Evolutionary conservation across 2,797 vertebrate genomes (phyloP), one percentile per base, ranked within the genome.

Genomic region (Dipus sagitta): DNA sequence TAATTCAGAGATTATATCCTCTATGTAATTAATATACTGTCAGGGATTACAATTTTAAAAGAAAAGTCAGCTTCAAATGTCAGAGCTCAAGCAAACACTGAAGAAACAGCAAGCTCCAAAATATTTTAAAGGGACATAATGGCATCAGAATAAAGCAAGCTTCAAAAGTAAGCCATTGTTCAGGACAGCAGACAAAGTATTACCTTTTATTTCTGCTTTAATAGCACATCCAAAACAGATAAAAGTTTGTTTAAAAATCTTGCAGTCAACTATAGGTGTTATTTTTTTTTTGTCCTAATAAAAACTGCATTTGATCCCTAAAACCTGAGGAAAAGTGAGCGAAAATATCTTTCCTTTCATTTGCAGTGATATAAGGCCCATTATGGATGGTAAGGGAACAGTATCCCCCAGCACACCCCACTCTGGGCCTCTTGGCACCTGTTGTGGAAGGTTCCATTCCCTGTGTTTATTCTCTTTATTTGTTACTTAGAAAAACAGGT

Each of bases 241-340:
- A 95, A 97, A 98, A 94, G 92, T 3, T 88, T 97, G 65, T 96
- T 98, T 97, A 2, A 96, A 97, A 97, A 96, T 70, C 89, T 96
- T 92, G 4, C 80, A 94, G 93, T 79, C 94, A 93, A 95, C 71
- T 89, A 92, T 71, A 97, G 71, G 58, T 97, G 95, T 98, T 78
- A 70, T 26, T 97, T 98, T 97, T 95, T 58, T 58, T 38, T 38
- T n/a, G n/a, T n/a, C 82, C 91, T 95, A 92, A 96, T 70, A 96
- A 96, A 98, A 97, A 92, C 89, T 96, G 21, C 84, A 97, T 95
- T 91, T 88, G 76, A 96, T 97, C n/a, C 38, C 91, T n/a, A 93
- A 79, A 87, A 91, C 91, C 91, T 95, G 90, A 34, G 2, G 89
- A 94, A 95, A 96, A 97, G 96, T 95, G 92, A 95, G 77, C 76